Evolutionary conservation across 2,888 invertebrate species (phyloP).

Genomic region (Steinernema carpocapsae): DNA sequence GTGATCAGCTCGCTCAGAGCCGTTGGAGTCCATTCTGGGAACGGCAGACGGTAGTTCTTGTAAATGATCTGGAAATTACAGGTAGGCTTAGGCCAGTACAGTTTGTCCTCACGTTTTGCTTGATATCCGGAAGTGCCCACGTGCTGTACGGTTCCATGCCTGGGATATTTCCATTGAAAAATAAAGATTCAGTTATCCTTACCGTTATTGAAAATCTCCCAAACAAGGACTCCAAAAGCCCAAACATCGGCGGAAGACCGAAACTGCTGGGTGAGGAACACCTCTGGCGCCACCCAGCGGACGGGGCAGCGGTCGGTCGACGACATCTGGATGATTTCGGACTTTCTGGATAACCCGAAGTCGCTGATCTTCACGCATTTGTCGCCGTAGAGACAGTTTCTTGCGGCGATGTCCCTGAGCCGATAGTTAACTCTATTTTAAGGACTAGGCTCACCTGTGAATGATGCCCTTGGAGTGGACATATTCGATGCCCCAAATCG

Average conservation of each 20-base stretch:
- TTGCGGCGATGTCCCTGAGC: constrained; percentile 3
- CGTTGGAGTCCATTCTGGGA: constrained; percentile 42
- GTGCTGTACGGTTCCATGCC: constrained; percentile 37
- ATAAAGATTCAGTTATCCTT: too few relatives aligned
- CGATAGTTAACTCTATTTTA: neutral
- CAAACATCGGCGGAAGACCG: constrained; percentile 40
- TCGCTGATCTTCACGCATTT: constrained; percentile 15
- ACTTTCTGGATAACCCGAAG: neutral
- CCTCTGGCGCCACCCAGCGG: constrained; percentile 40
- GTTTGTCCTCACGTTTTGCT: neutral
- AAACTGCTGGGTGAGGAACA: constrained; percentile 40
- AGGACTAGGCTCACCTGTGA: constrained; percentile 39
- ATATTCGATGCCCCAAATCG: constrained; percentile 36
- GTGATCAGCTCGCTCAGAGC: neutral
- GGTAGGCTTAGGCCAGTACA: too few relatives aligned
- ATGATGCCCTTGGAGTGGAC: constrained; percentile 24
- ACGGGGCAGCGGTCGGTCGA: constrained; percentile 40
- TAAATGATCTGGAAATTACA: constrained; percentile 33
- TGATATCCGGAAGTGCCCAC: constrained; percentile 41
- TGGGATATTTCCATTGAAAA: too few relatives aligned
- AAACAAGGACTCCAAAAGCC: constrained; percentile 42
- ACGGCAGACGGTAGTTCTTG: constrained; percentile 18
- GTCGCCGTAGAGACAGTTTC: constrained; percentile 32
- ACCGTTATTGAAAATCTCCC: constrained; percentile 43
- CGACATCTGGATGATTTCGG: constrained; percentile 8